Evolutionary conservation across 2,113 vertebrate species (phyloP).

Genomic region (Neomonachus schauinslandi): DNA sequence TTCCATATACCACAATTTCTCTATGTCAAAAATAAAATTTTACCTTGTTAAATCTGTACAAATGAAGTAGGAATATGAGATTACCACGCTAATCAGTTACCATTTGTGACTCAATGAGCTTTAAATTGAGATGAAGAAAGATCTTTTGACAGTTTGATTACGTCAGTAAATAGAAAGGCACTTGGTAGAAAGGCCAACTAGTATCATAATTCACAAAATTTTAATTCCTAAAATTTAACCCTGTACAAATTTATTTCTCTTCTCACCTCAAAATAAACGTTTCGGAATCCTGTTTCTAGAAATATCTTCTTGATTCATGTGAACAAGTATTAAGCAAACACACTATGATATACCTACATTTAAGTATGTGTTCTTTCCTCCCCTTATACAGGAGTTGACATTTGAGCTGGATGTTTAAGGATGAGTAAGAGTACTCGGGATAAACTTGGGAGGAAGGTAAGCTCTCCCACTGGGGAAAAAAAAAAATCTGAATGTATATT

Average conservation of each 20-base stretch:
- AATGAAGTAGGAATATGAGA: background rate
- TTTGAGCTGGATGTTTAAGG: background rate
- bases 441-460: background rate
- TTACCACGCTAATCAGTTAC: background rate
- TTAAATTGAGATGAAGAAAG: background rate
- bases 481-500: background rate
- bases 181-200: background rate
- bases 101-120: background rate
- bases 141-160: background rate
- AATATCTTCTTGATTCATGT: background rate
- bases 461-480: background rate
- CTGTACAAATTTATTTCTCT: background rate
- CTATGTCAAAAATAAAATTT: background rate
- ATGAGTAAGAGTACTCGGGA: background rate
- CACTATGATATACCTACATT: background rate
- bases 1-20: background rate
- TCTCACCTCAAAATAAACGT: background rate
- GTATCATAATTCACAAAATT: background rate
- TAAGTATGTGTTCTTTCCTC: background rate
- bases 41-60: background rate
- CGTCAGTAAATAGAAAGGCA: background rate
- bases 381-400: background rate
- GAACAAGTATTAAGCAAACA: background rate
- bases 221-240: conserved; percentile 2
- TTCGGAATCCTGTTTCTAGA: background rate